These are phyloP conservation scores for Urechis unicinctus DNA, from an alignment of 2,888 invertebrate species.

Conservation along the genomic window DNA sequence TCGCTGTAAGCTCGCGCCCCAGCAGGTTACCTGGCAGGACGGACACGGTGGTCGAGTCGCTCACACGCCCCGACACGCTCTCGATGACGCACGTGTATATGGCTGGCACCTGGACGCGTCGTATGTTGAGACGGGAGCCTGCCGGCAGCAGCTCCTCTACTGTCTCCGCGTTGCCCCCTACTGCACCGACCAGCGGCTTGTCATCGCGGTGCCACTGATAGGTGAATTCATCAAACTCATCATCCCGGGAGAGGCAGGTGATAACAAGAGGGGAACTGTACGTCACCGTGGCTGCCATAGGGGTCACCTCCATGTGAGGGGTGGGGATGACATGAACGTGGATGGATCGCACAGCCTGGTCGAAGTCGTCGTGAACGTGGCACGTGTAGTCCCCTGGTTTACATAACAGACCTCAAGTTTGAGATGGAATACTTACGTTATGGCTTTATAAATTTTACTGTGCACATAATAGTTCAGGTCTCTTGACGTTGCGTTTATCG, in stretches of 20 bases:
- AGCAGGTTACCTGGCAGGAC: background rate
- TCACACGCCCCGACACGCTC: slow-evolving; percentile 29
- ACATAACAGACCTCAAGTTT: background rate
- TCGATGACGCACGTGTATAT: slow-evolving; percentile 34
- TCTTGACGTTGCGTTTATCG: too few relatives aligned
- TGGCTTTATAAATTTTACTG: background rate
- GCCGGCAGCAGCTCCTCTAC: slow-evolving; percentile 34
- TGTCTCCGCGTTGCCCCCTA: slow-evolving; percentile 18
- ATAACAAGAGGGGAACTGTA: slow-evolving; percentile 22
- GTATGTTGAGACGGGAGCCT: slow-evolving; percentile 30
- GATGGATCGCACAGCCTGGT: background rate
- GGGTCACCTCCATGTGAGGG: slow-evolving; percentile 32
- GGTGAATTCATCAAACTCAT: slow-evolving; percentile 26
- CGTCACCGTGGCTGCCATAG: slow-evolving; percentile 26
- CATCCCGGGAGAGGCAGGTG: slow-evolving; percentile 32
- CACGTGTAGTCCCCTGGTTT: slow-evolving; percentile 1
- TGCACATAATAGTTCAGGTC: too few relatives aligned
- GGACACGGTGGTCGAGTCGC: background rate
- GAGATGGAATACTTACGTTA: background rate
- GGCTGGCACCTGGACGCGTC: slow-evolving; percentile 16
- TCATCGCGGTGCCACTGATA: slow-evolving; percentile 29
- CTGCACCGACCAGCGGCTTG: background rate
- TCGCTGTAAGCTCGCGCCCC: too few relatives aligned
- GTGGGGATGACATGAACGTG: slow-evolving; percentile 28
- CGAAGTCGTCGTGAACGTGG: background rate